Conservation (phyloP, 2,113 vertebrate genomes). For the Eretmochelys imbricata region DNA sequence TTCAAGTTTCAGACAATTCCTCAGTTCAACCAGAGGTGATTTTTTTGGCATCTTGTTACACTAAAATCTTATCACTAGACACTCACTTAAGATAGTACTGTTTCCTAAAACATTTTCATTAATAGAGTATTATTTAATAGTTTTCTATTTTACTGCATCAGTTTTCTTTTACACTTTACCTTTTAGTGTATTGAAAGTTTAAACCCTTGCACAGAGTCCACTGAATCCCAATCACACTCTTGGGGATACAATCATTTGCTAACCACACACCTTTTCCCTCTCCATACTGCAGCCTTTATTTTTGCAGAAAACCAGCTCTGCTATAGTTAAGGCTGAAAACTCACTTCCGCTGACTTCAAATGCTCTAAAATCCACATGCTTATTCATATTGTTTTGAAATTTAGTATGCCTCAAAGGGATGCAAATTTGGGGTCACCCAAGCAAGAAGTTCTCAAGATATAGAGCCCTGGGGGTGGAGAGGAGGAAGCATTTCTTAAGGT, state of each 20-base stretch:
- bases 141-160: not conserved
- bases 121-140: not conserved
- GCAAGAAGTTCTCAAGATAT: not conserved
- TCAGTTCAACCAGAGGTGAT: not conserved
- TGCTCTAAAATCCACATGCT: not conserved
- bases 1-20: not conserved
- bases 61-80: not conserved
- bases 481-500: not conserved
- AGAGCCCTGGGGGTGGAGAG: not conserved
- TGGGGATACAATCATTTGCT: too few relatives aligned
- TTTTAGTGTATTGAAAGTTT: not conserved
- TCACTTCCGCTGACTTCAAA: not conserved
- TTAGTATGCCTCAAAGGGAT: not conserved
- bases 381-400: not conserved
- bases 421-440: not conserved
- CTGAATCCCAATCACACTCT: not conserved
- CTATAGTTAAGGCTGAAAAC: not conserved
- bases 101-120: not conserved
- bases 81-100: too few relatives aligned
- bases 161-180: not conserved
- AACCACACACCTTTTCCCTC: not conserved
- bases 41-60: not conserved
- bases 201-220: not conserved
- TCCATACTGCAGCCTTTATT: not conserved
- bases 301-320: not conserved